These are phyloP conservation scores for Coregonus ussuriensis DNA, from an alignment of 2,797 vertebrate species.

Conservation along the genomic window DNA sequence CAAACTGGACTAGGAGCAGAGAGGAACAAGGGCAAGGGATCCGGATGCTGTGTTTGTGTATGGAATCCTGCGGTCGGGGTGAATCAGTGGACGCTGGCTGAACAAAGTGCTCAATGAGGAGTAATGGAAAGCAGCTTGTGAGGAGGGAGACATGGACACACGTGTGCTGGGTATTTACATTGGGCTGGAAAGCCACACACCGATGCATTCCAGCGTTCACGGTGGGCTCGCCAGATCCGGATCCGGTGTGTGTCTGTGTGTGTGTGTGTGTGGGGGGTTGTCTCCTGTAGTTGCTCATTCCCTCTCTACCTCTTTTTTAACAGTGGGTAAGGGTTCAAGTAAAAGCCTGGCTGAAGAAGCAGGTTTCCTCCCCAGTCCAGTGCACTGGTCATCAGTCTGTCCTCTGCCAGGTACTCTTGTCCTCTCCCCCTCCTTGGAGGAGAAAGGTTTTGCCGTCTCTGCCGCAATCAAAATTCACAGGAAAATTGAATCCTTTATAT, in stretches of 20 bases:
- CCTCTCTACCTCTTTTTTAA: conserved; percentile 57
- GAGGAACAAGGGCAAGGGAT: conserved; percentile 38
- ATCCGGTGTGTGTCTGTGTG: conserved; percentile 29
- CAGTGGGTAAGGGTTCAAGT: not conserved
- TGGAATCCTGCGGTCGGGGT: conserved; percentile 67
- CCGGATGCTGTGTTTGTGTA: conserved; percentile 68
- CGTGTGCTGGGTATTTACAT: conserved; percentile 71
- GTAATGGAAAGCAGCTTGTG: conserved; percentile 72
- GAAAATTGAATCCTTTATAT: conserved; percentile 81
- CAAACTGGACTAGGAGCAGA: not conserved
- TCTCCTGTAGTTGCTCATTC: not conserved
- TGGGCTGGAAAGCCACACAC: conserved; percentile 62
- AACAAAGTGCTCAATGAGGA: conserved; percentile 69
- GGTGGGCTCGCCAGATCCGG: conserved; percentile 72
- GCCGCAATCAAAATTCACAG: conserved; percentile 75
- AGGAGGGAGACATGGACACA: conserved; percentile 57
- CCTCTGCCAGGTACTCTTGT: conserved; percentile 13
- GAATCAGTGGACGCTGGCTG: conserved; percentile 65
- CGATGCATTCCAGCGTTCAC: conserved; percentile 71
- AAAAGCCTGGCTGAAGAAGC: not conserved
- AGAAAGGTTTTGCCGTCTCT: conserved; percentile 60
- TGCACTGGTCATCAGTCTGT: conserved; percentile 24
- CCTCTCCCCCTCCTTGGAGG: conserved; percentile 46
- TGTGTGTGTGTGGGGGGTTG: not conserved
- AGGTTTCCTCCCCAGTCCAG: not conserved